phyloP scores from a whole-genome alignment of 92 coral and sea anemone species.

The Epizoanthus rinbou region DNA sequence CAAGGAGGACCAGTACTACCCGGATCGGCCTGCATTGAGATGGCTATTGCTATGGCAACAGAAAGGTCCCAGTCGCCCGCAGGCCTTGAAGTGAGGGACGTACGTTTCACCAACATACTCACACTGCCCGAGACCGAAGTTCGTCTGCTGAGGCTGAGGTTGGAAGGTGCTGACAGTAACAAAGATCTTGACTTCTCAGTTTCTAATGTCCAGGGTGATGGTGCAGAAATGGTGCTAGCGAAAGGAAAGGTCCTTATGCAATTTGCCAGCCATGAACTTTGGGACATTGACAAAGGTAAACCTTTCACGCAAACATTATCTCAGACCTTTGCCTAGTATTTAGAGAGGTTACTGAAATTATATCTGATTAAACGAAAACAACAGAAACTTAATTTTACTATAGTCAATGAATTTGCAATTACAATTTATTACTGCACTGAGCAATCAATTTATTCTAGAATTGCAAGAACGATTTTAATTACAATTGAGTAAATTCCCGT shows the following conservation, averaged over 20 bases:
- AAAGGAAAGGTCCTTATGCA: conserved; percentile 50
- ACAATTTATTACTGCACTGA: too few relatives aligned
- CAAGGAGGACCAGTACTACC: conserved; percentile 86
- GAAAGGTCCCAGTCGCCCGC: conserved; percentile 53
- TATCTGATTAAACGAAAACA: neutral
- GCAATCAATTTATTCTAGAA: too few relatives aligned
- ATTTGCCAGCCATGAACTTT: neutral
- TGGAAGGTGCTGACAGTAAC: conserved; percentile 33
- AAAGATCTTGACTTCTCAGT: conserved; percentile 51
- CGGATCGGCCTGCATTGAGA: conserved; percentile 83
- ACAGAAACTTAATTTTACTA: too few relatives aligned
- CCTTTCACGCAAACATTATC: neutral
- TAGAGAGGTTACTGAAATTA: neutral
- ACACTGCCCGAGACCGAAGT: conserved; percentile 74
- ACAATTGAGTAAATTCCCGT: too few relatives aligned
- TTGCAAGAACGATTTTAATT: too few relatives aligned
- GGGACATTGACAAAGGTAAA: neutral
- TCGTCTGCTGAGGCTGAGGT: conserved; percentile 64
- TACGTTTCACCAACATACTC: conserved; percentile 70
- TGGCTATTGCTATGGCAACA: conserved; percentile 85
- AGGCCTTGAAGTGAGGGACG: conserved; percentile 60
- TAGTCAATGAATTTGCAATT: too few relatives aligned
- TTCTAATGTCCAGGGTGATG: conserved; percentile 65
- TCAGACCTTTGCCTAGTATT: neutral
- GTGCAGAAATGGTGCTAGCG: conserved; percentile 57